Evolutionary conservation across 2,797 vertebrate species (phyloP).

Genomic region (Bothrops alternatus): DNA sequence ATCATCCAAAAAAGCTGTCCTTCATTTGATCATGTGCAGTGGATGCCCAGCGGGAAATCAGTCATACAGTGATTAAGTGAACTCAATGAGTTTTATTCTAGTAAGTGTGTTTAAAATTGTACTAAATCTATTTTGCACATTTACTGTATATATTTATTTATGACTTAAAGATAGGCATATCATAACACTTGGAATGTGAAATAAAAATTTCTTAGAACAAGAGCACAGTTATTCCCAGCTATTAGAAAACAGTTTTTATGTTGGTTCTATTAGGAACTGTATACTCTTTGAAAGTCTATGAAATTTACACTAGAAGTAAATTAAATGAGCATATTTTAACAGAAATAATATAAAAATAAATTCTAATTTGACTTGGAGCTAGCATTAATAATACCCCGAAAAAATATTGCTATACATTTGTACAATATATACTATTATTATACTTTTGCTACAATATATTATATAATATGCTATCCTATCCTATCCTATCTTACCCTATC

Average conservation of each 20-base stretch:
- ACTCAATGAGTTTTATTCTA: neutral
- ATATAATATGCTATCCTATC: neutral
- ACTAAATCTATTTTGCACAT: neutral
- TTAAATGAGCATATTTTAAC: neutral
- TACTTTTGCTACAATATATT: neutral
- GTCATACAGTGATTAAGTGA: neutral
- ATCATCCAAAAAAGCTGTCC: neutral
- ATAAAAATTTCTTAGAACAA: neutral
- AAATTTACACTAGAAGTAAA: conserved; percentile 26
- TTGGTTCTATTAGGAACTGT: conserved; percentile 6
- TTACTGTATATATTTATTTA: neutral
- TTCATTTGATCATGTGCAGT: neutral
- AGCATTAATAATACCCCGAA: neutral
- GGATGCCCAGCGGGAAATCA: neutral
- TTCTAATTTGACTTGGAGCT: neutral
- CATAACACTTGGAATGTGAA: neutral
- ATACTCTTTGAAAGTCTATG: neutral
- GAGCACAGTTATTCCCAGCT: conserved; percentile 9
- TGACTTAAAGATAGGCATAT: neutral
- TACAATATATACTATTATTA: neutral
- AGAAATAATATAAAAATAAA: neutral
- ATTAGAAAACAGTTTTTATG: neutral
- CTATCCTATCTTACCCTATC: neutral
- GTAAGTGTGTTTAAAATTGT: neutral
- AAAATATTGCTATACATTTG: neutral